Evolutionary conservation across 30 jellyfish, hydroid and myxozoan genomes (phyloP).

Genomic region (Sanderia malayensis): DNA sequence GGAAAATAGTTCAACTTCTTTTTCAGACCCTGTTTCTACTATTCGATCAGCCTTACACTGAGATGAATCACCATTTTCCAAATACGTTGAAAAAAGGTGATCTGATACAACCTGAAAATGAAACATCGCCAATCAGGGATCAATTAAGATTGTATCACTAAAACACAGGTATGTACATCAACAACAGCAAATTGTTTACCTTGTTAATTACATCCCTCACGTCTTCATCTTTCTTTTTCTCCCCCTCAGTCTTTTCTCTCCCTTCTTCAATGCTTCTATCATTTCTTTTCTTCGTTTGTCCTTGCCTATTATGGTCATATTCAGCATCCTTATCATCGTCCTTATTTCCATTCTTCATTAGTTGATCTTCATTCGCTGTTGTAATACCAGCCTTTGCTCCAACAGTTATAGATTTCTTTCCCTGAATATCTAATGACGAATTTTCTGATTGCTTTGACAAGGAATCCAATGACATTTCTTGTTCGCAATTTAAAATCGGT

Average conservation of each 20-base stretch:
- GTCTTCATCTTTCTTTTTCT: neutral
- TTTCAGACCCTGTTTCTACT: neutral
- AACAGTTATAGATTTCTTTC: too few species aligned
- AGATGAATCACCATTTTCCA: neutral
- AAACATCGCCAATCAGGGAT: neutral
- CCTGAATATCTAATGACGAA: neutral
- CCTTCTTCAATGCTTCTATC: neutral
- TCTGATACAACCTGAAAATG: constrained; percentile 1
- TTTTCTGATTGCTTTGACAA: neutral
- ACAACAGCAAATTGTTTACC: too few species aligned
- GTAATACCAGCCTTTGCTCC: too few species aligned
- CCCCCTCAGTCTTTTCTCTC: neutral
- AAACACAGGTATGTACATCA: too few species aligned
- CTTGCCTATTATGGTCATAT: too few species aligned
- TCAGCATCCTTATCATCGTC: too few species aligned
- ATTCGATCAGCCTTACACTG: neutral
- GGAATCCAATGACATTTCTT: too few species aligned
- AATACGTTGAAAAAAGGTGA: neutral
- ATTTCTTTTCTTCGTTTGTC: too few species aligned
- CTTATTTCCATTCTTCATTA: too few species aligned
- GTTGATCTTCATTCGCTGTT: too few species aligned
- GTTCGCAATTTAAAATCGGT: too few species aligned
- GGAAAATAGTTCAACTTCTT: neutral
- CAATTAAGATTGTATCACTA: neutral
- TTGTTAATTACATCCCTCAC: neutral